These are phyloP conservation scores for Hypselothyrea guttata DNA, from an alignment of 2,888 invertebrate genomes.

Conservation along the genomic window DNA sequence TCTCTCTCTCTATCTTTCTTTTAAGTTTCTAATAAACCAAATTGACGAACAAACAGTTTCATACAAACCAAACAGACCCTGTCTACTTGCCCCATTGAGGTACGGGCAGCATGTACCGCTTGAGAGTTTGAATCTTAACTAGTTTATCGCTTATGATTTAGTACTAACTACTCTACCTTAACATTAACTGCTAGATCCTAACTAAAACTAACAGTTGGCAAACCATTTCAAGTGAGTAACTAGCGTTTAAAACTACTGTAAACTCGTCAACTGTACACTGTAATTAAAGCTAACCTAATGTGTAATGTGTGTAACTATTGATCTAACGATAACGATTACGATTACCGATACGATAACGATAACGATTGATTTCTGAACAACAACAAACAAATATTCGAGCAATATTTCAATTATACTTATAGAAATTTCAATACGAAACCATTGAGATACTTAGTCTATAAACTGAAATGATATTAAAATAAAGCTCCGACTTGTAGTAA, in stretches of 20 bases:
- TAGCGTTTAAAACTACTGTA: slow-evolving; percentile 53
- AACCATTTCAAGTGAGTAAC: slow-evolving; percentile 67
- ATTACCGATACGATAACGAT: slow-evolving; percentile 2
- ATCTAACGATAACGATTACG: slow-evolving; percentile 8
- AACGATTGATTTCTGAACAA: slow-evolving; percentile 14
- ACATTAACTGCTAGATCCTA: slow-evolving; percentile 57
- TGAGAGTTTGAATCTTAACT: slow-evolving; percentile 4
- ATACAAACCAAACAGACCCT: slow-evolving; percentile 39
- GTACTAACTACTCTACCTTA: slow-evolving; percentile 66
- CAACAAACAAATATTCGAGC: slow-evolving; percentile 66
- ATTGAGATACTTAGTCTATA: slow-evolving; percentile 32
- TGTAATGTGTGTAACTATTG: slow-evolving; percentile 2
- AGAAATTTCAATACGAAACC: slow-evolving; percentile 8
- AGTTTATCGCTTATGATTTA: slow-evolving; percentile 9
- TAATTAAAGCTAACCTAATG: slow-evolving; percentile 38
- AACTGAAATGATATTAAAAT: slow-evolving; percentile 49
- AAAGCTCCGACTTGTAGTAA: slow-evolving; percentile 70
- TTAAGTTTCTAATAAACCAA: slow-evolving; percentile 76
- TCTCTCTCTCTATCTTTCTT: too few species aligned
- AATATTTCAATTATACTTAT: slow-evolving; percentile 70
- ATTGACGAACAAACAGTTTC: slow-evolving; percentile 72
- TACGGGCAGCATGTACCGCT: slow-evolving; percentile 37
- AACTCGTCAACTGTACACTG: slow-evolving; percentile 11
- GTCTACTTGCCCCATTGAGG: slow-evolving; percentile 16
- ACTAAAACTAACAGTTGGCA: slow-evolving; percentile 46